Evolutionary conservation across 2,797 vertebrate species (phyloP).

Genomic region (Schizopygopsis pylzovi): DNA sequence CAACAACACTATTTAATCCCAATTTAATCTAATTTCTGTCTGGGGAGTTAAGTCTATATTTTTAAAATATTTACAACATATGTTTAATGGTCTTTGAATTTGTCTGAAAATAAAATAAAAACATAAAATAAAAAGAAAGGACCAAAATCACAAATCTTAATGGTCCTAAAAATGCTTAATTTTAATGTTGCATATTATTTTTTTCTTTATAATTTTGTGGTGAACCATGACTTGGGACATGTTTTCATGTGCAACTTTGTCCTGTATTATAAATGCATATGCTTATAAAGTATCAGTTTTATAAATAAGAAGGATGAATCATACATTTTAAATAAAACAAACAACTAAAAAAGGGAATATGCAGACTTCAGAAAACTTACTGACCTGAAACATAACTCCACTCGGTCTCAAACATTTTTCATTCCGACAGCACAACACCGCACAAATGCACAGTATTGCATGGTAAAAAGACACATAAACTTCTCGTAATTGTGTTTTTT

Average conservation of each 20-base stretch:
- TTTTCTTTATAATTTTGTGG: neutral
- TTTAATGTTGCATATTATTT: neutral
- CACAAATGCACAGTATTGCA: neutral
- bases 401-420: neutral
- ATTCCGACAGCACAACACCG: neutral
- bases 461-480: neutral
- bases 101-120: neutral
- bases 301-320: neutral
- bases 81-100: neutral
- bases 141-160: neutral
- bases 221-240: neutral
- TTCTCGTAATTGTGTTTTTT: neutral
- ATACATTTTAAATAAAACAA: neutral
- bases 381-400: neutral
- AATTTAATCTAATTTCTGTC: neutral
- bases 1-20: neutral
- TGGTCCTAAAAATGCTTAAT: neutral
- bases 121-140: neutral
- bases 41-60: neutral
- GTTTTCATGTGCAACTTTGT: neutral
- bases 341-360: neutral
- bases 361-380: neutral
- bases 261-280: neutral
- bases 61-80: neutral
- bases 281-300: neutral